phyloP scores from a whole-genome alignment of 2,797 vertebrate species.

The Sciurus carolinensis region DNA sequence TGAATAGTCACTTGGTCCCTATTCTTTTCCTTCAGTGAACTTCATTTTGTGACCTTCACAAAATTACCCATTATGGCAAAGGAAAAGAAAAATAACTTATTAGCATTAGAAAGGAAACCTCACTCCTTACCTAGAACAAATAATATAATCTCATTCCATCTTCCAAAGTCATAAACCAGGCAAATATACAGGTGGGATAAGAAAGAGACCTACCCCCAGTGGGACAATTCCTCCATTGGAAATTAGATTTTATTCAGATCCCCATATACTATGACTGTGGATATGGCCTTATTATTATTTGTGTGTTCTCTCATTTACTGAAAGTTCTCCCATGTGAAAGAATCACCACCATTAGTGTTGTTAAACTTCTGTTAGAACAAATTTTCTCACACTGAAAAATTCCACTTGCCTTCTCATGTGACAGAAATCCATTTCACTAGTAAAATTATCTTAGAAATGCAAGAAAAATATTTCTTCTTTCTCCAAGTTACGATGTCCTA shows the following conservation, averaged over 20 bases:
- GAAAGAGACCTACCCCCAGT: neutral
- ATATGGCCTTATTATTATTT: neutral
- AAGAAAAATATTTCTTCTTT: neutral
- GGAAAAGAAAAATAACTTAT: neutral
- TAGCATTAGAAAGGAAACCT: neutral
- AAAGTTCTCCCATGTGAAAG: neutral
- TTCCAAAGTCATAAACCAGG: neutral
- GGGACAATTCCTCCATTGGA: neutral
- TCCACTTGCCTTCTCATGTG: neutral
- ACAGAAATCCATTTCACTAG: neutral
- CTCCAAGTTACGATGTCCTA: neutral
- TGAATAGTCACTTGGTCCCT: neutral
- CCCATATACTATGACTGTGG: neutral
- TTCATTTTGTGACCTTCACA: constrained; percentile 2
- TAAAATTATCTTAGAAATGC: neutral
- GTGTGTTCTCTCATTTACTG: neutral
- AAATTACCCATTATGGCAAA: neutral
- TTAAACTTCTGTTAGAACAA: neutral
- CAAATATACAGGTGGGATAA: neutral
- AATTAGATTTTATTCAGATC: neutral
- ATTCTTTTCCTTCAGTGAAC: neutral
- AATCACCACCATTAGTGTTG: neutral
- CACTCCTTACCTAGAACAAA: neutral
- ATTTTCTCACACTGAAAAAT: neutral
- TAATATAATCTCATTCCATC: neutral